Conservation (phyloP, 2,797 vertebrate species). For the Helarctos malayanus region DNA sequence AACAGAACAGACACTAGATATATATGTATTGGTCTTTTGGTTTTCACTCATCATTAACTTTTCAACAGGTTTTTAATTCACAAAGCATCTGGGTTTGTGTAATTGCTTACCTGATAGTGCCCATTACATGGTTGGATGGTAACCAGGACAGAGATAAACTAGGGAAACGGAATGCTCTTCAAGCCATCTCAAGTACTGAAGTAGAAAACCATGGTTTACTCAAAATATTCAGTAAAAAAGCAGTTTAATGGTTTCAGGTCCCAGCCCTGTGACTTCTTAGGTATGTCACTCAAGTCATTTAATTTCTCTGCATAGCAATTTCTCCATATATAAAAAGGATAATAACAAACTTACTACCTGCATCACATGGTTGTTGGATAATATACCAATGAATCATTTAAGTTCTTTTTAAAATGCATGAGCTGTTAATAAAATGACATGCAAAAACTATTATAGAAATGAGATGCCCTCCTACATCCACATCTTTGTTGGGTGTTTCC, state of each 20-base stretch:
- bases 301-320: neutral
- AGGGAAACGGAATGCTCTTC: neutral
- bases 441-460: neutral
- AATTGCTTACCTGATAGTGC: slow-evolving; percentile 77
- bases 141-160: slow-evolving; percentile 75
- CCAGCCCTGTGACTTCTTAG: neutral
- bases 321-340: neutral
- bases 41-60: slow-evolving; percentile 77
- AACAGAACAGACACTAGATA: slow-evolving; percentile 53
- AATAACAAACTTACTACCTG: neutral
- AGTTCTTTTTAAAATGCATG: neutral
- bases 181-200: neutral
- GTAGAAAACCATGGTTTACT: neutral
- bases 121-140: slow-evolving; percentile 73
- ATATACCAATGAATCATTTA: neutral
- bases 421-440: neutral
- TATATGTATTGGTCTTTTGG: slow-evolving; percentile 61
- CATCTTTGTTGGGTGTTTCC: neutral
- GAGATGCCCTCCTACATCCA: neutral
- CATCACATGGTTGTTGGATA: neutral
- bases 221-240: neutral
- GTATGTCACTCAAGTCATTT: neutral
- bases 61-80: slow-evolving; percentile 76
- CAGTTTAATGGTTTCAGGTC: neutral
- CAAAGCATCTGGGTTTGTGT: slow-evolving; percentile 68